Percentiles rank a stretch among this genome's conserved stretches.
Conservation (phyloP, 2,888 invertebrate genomes). For the Tribolium freemani region DNA sequence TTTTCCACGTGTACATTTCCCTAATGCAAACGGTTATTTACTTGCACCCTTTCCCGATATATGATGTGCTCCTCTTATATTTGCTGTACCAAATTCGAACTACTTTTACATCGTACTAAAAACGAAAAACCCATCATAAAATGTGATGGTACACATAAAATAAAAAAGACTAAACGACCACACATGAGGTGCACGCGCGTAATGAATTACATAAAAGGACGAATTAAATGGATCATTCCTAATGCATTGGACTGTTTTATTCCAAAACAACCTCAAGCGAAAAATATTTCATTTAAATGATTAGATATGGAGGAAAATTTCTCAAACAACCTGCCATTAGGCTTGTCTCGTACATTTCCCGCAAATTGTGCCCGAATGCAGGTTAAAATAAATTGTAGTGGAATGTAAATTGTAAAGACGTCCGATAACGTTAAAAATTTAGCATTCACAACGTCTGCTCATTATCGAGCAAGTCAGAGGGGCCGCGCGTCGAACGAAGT, state of each 20-base stretch:
- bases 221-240: not conserved
- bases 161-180: slow-evolving; percentile 10
- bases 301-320: too few relatives aligned
- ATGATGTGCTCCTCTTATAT: slow-evolving; percentile 26
- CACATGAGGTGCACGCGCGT: not conserved
- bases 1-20: slow-evolving; percentile 41
- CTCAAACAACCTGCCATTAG: too few relatives aligned
- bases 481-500: slow-evolving; percentile 41
- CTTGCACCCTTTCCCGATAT: slow-evolving; percentile 39
- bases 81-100: slow-evolving; percentile 33
- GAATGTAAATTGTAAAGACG: slow-evolving; percentile 11
- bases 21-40: slow-evolving; percentile 42
- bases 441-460: slow-evolving; percentile 47
- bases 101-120: slow-evolving; percentile 34
- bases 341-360: too few relatives aligned
- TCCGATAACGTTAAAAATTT: slow-evolving; percentile 50
- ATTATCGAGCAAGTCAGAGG: slow-evolving; percentile 46
- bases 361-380: not conserved
- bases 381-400: slow-evolving; percentile 28
- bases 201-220: not conserved
- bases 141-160: slow-evolving; percentile 34
- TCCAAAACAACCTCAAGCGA: too few relatives aligned
- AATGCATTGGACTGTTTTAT: not conserved
- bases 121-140: slow-evolving; percentile 41
- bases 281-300: too few relatives aligned